Evolutionary conservation across 2,113 vertebrate genomes (phyloP).

Genomic region (Calonectris borealis): DNA sequence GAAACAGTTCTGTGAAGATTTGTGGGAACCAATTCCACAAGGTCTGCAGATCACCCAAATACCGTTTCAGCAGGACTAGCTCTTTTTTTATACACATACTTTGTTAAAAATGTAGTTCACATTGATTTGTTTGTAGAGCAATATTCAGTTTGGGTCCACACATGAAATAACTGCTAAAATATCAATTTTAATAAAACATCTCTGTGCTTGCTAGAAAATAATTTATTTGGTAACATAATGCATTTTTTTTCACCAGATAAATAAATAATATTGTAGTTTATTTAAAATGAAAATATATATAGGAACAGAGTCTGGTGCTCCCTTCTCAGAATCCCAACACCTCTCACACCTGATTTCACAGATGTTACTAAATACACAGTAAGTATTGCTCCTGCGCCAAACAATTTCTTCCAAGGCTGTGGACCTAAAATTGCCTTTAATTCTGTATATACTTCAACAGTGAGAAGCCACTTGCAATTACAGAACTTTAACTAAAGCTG

Average conservation of each 20-base stretch:
- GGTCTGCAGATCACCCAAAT: background rate
- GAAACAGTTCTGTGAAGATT: background rate
- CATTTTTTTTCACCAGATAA: background rate
- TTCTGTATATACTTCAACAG: background rate
- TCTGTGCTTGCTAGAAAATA: background rate
- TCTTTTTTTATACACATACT: background rate
- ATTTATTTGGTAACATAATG: background rate
- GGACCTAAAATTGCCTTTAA: background rate
- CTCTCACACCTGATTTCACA: background rate
- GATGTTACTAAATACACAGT: background rate
- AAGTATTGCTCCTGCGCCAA: background rate
- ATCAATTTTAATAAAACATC: background rate
- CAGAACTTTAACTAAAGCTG: background rate
- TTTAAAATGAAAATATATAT: background rate
- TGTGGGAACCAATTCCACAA: background rate
- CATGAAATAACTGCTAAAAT: background rate
- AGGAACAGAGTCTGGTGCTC: background rate
- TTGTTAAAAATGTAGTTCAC: background rate
- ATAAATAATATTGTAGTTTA: background rate
- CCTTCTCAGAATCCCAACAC: background rate
- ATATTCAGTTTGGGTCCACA: background rate
- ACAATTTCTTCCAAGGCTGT: background rate
- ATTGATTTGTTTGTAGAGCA: background rate
- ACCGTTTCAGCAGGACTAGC: background rate
- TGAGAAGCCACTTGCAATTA: background rate